Percentiles rank a stretch among this genome's conserved stretches.
Conservation (phyloP, 2,888 invertebrate genomes). For the Acanthosepion esculentum region DNA sequence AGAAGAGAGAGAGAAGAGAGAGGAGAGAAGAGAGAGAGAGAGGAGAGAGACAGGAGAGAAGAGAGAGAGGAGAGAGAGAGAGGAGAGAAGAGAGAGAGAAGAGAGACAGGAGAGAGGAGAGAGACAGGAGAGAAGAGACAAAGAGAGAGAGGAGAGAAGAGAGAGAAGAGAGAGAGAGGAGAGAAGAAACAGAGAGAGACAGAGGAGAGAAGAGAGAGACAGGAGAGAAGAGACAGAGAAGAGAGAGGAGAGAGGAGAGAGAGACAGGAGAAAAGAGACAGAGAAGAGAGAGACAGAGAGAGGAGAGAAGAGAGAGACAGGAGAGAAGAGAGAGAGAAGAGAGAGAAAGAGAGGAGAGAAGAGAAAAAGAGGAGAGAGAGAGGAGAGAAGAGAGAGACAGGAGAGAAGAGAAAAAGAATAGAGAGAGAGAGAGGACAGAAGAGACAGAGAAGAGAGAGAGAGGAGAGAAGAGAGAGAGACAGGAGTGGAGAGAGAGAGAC, state of each 20-base stretch:
- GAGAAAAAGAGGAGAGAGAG: too few relatives aligned
- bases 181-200: too few relatives aligned
- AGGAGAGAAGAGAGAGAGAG: not conserved
- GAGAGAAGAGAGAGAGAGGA: not conserved
- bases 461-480: not conserved
- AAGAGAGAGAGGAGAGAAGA: not conserved
- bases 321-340: too few relatives aligned
- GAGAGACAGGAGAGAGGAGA: conserved; percentile 6
- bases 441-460: conserved; percentile 33
- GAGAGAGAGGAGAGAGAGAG: not conserved
- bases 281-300: not conserved
- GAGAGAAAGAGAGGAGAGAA: not conserved
- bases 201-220: too few relatives aligned
- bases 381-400: not conserved
- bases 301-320: not conserved
- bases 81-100: not conserved
- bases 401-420: not conserved
- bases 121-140: not conserved
- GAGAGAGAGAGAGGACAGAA: too few relatives aligned
- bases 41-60: not conserved
- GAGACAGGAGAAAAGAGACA: not conserved
- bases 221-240: not conserved
- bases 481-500: not conserved
- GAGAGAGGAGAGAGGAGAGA: conserved; percentile 6
- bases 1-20: not conserved